These are phyloP conservation scores for Leuctra nigra DNA, from an alignment of 2,888 invertebrate species.

Conservation along the genomic window DNA sequence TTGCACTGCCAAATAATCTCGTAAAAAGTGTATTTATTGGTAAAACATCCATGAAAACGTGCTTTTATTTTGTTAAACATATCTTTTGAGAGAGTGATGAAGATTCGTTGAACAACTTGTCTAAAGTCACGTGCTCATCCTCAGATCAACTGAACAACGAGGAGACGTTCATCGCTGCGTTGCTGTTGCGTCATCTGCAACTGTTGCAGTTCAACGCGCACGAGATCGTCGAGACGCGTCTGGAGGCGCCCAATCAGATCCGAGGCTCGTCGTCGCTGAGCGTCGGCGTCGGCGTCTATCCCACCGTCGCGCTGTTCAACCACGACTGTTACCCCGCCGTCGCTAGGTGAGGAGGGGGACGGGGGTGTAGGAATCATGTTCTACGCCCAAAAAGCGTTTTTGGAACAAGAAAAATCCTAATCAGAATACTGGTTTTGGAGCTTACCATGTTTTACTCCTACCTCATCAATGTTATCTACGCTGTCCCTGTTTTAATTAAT, in stretches of 20 bases:
- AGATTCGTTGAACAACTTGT: too few relatives aligned
- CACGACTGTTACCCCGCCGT: constrained; percentile 77
- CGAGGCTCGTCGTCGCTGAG: constrained; percentile 49
- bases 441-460: too few relatives aligned
- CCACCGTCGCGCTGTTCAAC: constrained; percentile 71
- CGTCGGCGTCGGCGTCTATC: constrained; percentile 66
- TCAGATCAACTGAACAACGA: constrained; percentile 44
- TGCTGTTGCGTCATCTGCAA: constrained; percentile 65
- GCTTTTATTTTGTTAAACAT: too few relatives aligned
- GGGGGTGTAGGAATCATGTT: background rate
- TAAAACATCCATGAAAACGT: too few relatives aligned
- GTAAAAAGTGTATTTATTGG: too few relatives aligned
- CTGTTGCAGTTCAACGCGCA: constrained; percentile 81
- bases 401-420: too few relatives aligned
- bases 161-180: constrained; percentile 54
- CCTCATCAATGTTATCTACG: too few relatives aligned
- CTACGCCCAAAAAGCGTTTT: too few relatives aligned
- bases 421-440: too few relatives aligned
- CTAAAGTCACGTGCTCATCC: background rate
- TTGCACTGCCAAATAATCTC: too few relatives aligned
- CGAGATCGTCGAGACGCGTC: constrained; percentile 65
- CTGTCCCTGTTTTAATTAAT: too few relatives aligned
- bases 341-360: constrained; percentile 48
- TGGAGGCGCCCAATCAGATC: constrained; percentile 45
- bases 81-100: too few relatives aligned